A percentile compares a stretch with the other conserved stretches of the same genome.
phyloP scores from a whole-genome alignment of 2,888 invertebrate genomes.

The Chrysotoxum bicinctum region DNA sequence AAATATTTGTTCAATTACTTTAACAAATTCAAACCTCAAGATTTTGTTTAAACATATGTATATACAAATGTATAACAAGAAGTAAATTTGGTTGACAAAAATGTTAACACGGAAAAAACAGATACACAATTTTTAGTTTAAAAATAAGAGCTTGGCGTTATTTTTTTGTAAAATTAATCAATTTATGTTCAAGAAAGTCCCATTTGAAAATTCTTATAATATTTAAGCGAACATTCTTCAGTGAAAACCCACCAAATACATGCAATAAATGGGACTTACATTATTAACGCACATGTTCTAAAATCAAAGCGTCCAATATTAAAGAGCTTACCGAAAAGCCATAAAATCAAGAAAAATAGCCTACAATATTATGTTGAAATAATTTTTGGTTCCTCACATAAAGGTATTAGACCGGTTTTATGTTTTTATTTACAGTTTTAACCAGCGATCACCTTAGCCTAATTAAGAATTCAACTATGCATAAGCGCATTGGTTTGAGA shows the following conservation, averaged over 20 bases:
- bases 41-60: no score
- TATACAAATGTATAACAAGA: no score
- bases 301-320: neutral
- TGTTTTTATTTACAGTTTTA: neutral
- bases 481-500: neutral
- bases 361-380: neutral
- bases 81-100: no score
- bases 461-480: conserved; percentile 5
- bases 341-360: conserved; percentile 5
- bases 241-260: neutral
- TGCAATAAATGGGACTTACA: neutral
- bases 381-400: neutral
- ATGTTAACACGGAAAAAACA: no score
- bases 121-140: no score
- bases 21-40: no score
- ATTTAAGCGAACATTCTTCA: neutral
- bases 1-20: no score
- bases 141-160: no score
- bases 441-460: neutral
- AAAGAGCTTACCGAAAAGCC: neutral
- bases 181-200: neutral
- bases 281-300: neutral
- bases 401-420: neutral
- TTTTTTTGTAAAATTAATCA: neutral
- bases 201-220: neutral